A percentile compares a stretch with the other conserved stretches of the same genome.
Conservation (phyloP, 1,140 invertebrate species). For the Ericerus pela region DNA sequence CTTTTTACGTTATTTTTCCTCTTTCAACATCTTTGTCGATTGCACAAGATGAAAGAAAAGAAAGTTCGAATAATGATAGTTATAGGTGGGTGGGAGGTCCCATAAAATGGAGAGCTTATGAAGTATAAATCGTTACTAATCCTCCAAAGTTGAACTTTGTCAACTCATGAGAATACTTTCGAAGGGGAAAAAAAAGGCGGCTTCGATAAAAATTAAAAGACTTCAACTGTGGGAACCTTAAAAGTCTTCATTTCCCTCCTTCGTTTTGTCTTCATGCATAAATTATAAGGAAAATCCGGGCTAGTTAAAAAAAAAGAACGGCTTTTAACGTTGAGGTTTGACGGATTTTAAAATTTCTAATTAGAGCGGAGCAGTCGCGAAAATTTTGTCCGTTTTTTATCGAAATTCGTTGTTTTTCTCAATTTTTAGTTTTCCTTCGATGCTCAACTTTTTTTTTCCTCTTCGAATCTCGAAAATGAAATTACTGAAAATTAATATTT, state of each 20-base stretch:
- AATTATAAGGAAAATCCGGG: slow-evolving; percentile 4
- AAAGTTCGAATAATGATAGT: slow-evolving; percentile 6
- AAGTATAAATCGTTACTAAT: slow-evolving; percentile 11
- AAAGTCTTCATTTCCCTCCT: slow-evolving; percentile 1
- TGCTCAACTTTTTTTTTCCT: not conserved
- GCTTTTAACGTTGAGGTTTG: slow-evolving; percentile 5
- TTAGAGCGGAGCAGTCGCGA: not conserved
- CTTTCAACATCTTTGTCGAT: no score
- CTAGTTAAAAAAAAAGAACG: slow-evolving; percentile 1
- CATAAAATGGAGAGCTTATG: slow-evolving; percentile 3
- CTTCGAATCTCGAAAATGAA: not conserved
- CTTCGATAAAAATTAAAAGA: slow-evolving; percentile 9
- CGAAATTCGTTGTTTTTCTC: not conserved
- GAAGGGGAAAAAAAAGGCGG: not conserved
- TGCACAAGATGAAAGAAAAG: slow-evolving; percentile 2
- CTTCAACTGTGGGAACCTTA: slow-evolving; percentile 7
- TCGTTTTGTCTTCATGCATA: slow-evolving; percentile 4
- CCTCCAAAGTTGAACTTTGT: not conserved
- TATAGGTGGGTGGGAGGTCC: not conserved
- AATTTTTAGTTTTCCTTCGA: not conserved
- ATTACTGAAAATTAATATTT: not conserved
- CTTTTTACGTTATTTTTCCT: no score
- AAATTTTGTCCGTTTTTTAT: not conserved
- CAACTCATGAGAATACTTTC: slow-evolving; percentile 5
- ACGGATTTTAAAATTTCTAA: slow-evolving; percentile 9